Base-by-base conservation (phyloP, 2,113 vertebrate species). In the Oryzias celebensis region DNA sequence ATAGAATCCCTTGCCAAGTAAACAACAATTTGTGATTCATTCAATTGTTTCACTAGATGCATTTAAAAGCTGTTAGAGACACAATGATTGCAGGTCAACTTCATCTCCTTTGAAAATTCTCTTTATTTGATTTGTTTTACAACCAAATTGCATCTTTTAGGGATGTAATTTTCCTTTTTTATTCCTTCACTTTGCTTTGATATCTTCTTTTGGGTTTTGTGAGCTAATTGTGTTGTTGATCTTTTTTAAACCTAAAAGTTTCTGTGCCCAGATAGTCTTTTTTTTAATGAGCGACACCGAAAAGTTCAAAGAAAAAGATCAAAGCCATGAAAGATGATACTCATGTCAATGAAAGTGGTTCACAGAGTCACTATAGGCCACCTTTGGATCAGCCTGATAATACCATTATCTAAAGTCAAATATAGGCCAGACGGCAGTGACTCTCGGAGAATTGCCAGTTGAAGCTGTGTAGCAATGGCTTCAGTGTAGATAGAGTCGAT, bases 301-400 rank as follows among this genome's bases (percentile, higher is more conserved):
- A 36, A 23, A 16, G 59, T 59, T 79, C 67, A 76, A 64, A 78
- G 53, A 14, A 55, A 52, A 5, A 2, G 66, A 79, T 85, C 53
- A 85, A 78, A 86, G 75, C 58, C 43, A 20, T 48, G 36, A 57
- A 17, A 24, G 54, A 66, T 60, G 57, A 58, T 45, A 53, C 24
- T 47, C 12, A 3, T 36, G 43, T 76, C 56, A 45, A 55, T 60
- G 52, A 66, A 7, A 68, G 58, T n/a, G 31, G 51, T 56, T 65
- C 63, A 47, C n/a, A 52, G 13, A 71, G 55, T 24, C 31, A 7
- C 45, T 12, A 14, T 53, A 4, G 49, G 23, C 60, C 44, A 65
- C 46, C 16, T 60, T 31, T 58, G 57, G 47, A 58, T 7, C 52
- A 46, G 8, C n/a, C 43, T 31, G 28, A 51, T 58, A 43, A 63